These are phyloP conservation scores for Bovichtus diacanthus DNA, from an alignment of 2,797 vertebrate species.

Conservation along the genomic window DNA sequence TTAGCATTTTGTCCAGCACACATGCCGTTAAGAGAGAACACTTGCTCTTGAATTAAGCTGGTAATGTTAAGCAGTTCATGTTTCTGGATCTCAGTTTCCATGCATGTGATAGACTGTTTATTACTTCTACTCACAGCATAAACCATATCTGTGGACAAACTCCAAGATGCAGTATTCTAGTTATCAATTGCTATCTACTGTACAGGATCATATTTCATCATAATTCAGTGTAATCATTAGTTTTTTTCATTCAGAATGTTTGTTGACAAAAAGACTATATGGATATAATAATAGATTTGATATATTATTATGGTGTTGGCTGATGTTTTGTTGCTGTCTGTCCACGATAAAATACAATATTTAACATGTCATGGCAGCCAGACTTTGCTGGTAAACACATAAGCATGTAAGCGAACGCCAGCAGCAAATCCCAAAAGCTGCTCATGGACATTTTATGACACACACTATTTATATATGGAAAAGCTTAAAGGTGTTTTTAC, in stretches of 20 bases:
- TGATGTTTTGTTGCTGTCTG: neutral
- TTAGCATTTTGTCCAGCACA: constrained; percentile 32
- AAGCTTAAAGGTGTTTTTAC: neutral
- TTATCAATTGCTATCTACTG: neutral
- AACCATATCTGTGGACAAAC: neutral
- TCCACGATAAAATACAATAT: neutral
- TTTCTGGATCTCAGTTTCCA: neutral
- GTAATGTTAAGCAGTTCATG: constrained; percentile 5
- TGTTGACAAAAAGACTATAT: neutral
- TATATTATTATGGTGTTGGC: neutral
- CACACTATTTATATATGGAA: neutral
- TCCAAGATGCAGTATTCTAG: neutral
- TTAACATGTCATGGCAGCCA: neutral
- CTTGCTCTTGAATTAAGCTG: neutral
- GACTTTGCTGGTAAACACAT: constrained; percentile 1
- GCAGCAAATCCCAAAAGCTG: neutral
- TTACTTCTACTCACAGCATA: constrained; percentile 6
- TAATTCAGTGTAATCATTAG: neutral
- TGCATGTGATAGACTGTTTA: constrained; percentile 4
- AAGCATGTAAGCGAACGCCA: neutral
- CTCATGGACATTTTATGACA: neutral
- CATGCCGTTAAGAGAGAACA: neutral
- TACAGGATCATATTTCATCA: neutral
- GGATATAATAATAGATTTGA: neutral
- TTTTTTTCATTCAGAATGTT: neutral